Percentiles rank a stretch among this genome's conserved stretches.
Conservation (phyloP, 2,797 vertebrate species). For the Poeciliopsis gracilis region DNA sequence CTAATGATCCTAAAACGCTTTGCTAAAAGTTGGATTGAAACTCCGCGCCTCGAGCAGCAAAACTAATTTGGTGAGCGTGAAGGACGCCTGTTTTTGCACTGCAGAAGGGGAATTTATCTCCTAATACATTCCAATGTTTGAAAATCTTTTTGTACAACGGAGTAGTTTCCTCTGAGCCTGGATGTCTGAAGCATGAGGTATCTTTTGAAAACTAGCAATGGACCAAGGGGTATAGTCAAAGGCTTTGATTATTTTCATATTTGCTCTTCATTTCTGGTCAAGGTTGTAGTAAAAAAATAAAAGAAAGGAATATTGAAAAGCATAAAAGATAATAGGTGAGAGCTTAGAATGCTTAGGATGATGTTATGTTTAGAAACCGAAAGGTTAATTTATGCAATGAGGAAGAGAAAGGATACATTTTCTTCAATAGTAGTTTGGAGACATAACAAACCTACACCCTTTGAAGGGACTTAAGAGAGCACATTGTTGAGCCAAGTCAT, state of each 20-base stretch:
- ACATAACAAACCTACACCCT: neutral
- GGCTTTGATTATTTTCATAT: neutral
- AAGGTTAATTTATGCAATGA: neutral
- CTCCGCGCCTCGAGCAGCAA: neutral
- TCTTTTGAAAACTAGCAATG: neutral
- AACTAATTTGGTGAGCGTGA: neutral
- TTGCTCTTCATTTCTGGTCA: neutral
- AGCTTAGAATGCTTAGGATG: neutral
- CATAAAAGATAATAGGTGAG: neutral
- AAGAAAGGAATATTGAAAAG: neutral
- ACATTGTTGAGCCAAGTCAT: neutral
- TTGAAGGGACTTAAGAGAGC: neutral
- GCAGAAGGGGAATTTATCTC: neutral
- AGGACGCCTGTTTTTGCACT: neutral
- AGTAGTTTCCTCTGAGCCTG: neutral
- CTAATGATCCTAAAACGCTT: constrained; percentile 1
- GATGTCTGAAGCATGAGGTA: neutral
- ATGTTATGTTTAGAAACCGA: neutral
- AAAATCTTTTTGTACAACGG: neutral
- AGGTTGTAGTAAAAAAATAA: neutral
- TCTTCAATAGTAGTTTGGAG: neutral
- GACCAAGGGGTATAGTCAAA: neutral
- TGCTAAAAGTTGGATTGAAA: neutral
- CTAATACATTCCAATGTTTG: neutral
- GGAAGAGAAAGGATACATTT: neutral